Conservation (phyloP, 2,113 vertebrate genomes). For the Zapornia atra region DNA sequence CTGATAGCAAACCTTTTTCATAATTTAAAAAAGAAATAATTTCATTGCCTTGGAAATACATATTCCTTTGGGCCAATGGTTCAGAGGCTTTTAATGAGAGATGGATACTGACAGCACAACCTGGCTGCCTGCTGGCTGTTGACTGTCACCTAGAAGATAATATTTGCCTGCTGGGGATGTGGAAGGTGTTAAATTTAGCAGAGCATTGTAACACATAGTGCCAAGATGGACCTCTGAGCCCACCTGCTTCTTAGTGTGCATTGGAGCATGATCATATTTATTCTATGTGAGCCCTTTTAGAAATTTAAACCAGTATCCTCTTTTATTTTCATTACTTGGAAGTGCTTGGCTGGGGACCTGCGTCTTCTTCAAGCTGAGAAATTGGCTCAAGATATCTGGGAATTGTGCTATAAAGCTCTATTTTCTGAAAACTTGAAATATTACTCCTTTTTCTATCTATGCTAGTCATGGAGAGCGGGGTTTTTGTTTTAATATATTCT, state of each 20-base stretch:
- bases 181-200: constrained; percentile 1
- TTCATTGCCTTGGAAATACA: not conserved
- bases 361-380: not conserved
- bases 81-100: not conserved
- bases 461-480: not conserved
- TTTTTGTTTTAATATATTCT: constrained; percentile 3
- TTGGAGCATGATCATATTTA: not conserved
- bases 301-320: not conserved
- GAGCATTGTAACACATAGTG: not conserved
- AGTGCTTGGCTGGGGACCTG: not conserved
- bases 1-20: not conserved
- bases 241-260: not conserved
- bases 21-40: not conserved
- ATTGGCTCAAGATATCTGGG: not conserved
- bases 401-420: not conserved
- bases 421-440: not conserved
- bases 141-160: constrained; percentile 8
- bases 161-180: not conserved
- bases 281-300: not conserved
- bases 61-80: not conserved
- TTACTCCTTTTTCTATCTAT: not conserved
- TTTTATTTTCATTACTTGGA: not conserved
- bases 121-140: not conserved
- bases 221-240: not conserved
- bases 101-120: not conserved